A percentile compares a stretch with the other conserved stretches of the same genome.
These are phyloP conservation scores for Hozukius guyotensis DNA, from an alignment of 2,797 vertebrate species.

Conservation along the genomic window DNA sequence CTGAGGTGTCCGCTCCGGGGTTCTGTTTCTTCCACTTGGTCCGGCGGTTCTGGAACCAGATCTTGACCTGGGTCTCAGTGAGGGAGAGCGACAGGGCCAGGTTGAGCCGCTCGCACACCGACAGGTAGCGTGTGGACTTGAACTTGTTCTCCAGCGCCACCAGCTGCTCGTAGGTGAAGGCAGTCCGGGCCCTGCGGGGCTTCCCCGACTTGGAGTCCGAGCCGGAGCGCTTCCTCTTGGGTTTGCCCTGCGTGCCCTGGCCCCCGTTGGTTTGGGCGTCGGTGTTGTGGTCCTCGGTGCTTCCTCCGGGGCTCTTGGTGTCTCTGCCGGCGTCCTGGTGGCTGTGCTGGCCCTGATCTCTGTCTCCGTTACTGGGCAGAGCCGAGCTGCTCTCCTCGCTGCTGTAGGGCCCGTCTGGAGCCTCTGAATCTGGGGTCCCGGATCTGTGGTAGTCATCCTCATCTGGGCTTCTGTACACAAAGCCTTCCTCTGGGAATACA, in stretches of 20 bases:
- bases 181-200: constrained; percentile 92
- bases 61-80: constrained; percentile 96
- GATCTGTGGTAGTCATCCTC: constrained; percentile 87
- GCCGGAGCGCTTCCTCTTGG: constrained; percentile 94
- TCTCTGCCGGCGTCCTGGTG: constrained; percentile 74
- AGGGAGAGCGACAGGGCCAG: constrained; percentile 93
- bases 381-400: constrained; percentile 86
- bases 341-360: constrained; percentile 74
- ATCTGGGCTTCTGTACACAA: constrained; percentile 84
- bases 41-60: constrained; percentile 95
- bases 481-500: constrained; percentile 84
- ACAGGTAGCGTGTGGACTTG: constrained; percentile 95
- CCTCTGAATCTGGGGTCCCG: constrained; percentile 85
- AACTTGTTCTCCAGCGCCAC: constrained; percentile 97
- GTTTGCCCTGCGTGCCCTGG: constrained; percentile 81
- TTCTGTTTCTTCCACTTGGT: constrained; percentile 99
- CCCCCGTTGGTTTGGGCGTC: constrained; percentile 46
- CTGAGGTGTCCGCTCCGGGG: constrained; percentile 93
- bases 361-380: constrained; percentile 63
- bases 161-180: constrained; percentile 96
- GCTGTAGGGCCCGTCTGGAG: constrained; percentile 84
- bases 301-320: constrained; percentile 73
- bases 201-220: constrained; percentile 96
- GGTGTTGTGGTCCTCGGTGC: constrained; percentile 40
- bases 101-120: constrained; percentile 94